These are phyloP conservation scores for Brachyhypopomus occidentalis DNA, from an alignment of 2,113 vertebrate species.

Conservation along the genomic window DNA sequence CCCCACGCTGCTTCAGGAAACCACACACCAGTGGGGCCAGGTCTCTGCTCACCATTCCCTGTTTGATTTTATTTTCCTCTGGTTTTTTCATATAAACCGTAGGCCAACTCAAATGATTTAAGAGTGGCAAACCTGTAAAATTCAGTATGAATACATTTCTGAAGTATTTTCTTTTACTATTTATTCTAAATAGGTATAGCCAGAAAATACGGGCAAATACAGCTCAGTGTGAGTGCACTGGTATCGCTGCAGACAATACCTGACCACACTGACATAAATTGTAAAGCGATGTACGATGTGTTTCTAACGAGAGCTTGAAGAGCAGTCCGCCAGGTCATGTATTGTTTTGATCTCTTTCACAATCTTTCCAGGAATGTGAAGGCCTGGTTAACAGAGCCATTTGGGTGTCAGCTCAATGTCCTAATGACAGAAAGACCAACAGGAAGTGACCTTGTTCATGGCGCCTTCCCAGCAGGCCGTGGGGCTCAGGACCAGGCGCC, in stretches of 20 bases:
- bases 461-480: conserved; percentile 54
- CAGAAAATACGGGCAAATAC: neutral
- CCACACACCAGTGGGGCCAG: conserved; percentile 39
- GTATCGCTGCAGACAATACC: neutral
- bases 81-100: conserved; percentile 49
- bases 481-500: conserved; percentile 49
- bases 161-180: neutral
- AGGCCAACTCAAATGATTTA: neutral
- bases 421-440: conserved; percentile 45
- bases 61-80: too few species aligned
- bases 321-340: neutral
- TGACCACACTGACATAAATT: neutral
- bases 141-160: too few species aligned
- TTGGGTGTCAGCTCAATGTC: conserved; percentile 22
- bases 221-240: neutral
- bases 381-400: conserved; percentile 9
- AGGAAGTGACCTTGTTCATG: conserved; percentile 43
- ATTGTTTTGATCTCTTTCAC: neutral
- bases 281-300: neutral
- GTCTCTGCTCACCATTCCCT: too few species aligned
- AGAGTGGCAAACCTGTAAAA: too few species aligned
- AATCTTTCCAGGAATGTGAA: neutral
- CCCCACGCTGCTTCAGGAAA: conserved; percentile 49
- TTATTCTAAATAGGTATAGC: neutral
- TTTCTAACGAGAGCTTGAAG: neutral